Base-by-base conservation (phyloP, 2,888 invertebrate species). In the Smittia sp. region DNA sequence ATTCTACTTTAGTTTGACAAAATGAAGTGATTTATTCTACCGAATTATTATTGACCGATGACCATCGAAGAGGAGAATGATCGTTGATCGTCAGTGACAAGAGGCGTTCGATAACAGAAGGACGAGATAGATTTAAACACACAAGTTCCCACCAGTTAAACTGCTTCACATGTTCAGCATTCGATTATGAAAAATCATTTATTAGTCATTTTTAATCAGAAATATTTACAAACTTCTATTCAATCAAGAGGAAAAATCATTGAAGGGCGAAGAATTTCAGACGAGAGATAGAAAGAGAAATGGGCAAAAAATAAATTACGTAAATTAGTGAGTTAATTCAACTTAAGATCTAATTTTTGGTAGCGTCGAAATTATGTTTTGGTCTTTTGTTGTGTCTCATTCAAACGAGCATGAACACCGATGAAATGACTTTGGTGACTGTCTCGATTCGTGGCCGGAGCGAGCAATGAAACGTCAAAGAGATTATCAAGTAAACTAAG, bases 11-110 rank as follows among this genome's bases (percentile, higher is more conserved):
- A 46, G 15, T 46, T 46, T 58, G 58, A 58, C 9, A 58, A 58
- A 46, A 6, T 46, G 46, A 46, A 3, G 11, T n/a, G 46, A 6
- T 46, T 46, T 11, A n/a, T 18, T 63, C 13, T 25, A 13, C 7
- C 15, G 1, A n/a, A n/a, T 58, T 58, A 63, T 63, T 63, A 63
- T 63, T 63, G 63, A 63, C 25, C 63, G 63, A 63, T 63, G 63
- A 11, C 15, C 18, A 20, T 4, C 18, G 2, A n/a, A 63, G 25
- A 25, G n/a, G 63, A 20, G 32, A 46, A 46, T 15, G 15, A 46
- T n/a, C 15, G n/a, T 46, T 2, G 46, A 46, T 46, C 46, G 9
- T 46, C 13, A 46, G 39, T 46, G 46, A n/a, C 6, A 13, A 11
- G 4, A 15, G 11, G n/a, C 46, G 32, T 32, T 46, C 13, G n/a